Evolutionary conservation across 2,888 invertebrate species (phyloP).

Genomic region (Conomelus anceps): DNA sequence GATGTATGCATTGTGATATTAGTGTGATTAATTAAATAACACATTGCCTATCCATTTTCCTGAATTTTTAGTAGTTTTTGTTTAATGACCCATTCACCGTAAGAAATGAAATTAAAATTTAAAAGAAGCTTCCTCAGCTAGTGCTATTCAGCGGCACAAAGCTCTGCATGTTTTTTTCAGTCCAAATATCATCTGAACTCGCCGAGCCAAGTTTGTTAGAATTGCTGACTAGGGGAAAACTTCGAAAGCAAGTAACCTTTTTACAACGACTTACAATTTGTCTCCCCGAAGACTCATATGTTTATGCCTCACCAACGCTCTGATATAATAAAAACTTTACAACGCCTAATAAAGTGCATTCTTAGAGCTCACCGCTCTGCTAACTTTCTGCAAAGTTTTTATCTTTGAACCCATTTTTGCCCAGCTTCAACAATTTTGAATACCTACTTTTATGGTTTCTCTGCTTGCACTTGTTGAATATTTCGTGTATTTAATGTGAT

Average conservation of each 20-base stretch:
- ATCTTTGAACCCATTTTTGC: neutral
- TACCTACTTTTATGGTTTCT: too few relatives aligned
- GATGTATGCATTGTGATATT: too few relatives aligned
- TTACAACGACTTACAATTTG: neutral
- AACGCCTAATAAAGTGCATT: neutral
- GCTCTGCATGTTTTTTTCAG: neutral
- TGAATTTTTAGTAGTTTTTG: too few relatives aligned
- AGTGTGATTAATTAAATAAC: too few relatives aligned
- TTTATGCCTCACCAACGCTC: neutral
- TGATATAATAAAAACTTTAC: neutral
- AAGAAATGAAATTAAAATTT: too few relatives aligned
- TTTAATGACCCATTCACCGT: too few relatives aligned
- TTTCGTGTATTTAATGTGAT: neutral
- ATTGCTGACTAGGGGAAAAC: neutral
- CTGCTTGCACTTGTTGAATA: neutral
- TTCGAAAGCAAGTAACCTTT: neutral
- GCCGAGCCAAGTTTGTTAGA: neutral
- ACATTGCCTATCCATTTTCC: too few relatives aligned
- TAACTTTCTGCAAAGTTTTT: neutral
- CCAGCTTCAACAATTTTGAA: neutral
- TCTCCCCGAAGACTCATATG: neutral
- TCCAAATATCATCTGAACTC: neutral
- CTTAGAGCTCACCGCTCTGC: neutral
- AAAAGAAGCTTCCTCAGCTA: too few relatives aligned
- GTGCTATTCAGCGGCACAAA: neutral